These are phyloP conservation scores for Chymomyza costata DNA, from an alignment of 1,140 invertebrate genomes.

Conservation along the genomic window DNA sequence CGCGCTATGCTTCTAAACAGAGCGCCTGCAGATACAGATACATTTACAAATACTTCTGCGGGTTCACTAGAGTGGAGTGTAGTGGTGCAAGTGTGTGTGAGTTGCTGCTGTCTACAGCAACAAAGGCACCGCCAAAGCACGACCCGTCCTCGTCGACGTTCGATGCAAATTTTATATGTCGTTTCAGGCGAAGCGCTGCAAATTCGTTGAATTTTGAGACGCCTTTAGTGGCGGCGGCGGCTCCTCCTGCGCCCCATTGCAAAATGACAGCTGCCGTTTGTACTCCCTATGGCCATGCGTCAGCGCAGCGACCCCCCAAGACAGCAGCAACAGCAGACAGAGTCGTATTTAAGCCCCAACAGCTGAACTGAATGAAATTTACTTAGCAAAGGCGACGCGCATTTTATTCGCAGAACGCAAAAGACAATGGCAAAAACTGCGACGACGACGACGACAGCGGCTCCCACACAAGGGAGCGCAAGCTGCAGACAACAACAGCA, in stretches of 20 bases:
- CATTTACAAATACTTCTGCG: too few relatives aligned
- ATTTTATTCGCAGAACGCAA: slow-evolving; percentile 55
- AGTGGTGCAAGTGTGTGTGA: too few relatives aligned
- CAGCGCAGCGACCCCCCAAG: slow-evolving; percentile 36
- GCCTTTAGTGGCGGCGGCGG: slow-evolving; percentile 22
- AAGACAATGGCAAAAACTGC: slow-evolving; percentile 21
- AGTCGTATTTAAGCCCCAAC: too few relatives aligned
- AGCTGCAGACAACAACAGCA: slow-evolving; percentile 8
- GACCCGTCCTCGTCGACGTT: slow-evolving; percentile 1
- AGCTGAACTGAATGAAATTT: slow-evolving; percentile 52
- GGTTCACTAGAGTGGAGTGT: too few relatives aligned
- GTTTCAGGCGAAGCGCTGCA: slow-evolving; percentile 7
- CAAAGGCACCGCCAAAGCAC: slow-evolving; percentile 33
- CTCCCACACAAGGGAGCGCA: too few relatives aligned
- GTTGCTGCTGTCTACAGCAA: not conserved
- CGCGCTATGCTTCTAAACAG: slow-evolving; percentile 23
- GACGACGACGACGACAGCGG: slow-evolving; percentile 6
- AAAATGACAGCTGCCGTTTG: too few relatives aligned
- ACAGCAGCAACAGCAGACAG: slow-evolving; percentile 23
- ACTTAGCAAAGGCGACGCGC: slow-evolving; percentile 17
- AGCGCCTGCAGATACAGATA: slow-evolving; percentile 29
- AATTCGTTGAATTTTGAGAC: slow-evolving; percentile 43
- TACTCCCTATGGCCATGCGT: slow-evolving; percentile 55
- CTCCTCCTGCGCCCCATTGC: slow-evolving; percentile 13
- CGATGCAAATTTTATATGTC: slow-evolving; percentile 34